Conservation (phyloP, 2,797 vertebrate species). For the Coendou prehensilis region DNA sequence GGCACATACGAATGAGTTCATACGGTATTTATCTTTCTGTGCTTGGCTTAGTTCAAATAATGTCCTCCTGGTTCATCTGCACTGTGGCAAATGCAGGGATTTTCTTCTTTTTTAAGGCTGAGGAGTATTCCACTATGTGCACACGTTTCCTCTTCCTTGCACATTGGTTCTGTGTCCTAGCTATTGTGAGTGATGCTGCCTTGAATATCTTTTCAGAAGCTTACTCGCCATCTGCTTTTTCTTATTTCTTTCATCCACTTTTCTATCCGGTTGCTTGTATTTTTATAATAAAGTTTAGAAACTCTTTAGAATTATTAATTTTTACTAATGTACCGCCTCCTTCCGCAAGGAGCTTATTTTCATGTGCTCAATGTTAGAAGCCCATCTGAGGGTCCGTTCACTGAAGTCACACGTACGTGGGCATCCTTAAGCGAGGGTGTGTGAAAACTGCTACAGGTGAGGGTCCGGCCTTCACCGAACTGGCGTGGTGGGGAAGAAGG, state of each 20-base stretch:
- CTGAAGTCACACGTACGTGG: background rate
- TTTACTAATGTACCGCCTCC: background rate
- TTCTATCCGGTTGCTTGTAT: background rate
- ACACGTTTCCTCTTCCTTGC: background rate
- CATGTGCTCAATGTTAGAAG: background rate
- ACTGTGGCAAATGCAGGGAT: background rate
- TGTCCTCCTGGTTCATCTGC: background rate
- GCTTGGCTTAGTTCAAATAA: background rate
- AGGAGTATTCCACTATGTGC: background rate
- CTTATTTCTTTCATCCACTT: background rate
- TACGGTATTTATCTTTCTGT: background rate
- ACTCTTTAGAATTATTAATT: background rate
- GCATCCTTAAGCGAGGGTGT: background rate
- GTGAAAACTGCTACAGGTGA: background rate
- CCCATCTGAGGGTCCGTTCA: background rate
- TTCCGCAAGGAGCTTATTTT: background rate
- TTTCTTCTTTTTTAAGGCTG: background rate
- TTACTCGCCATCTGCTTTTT: background rate
- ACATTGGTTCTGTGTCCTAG: background rate
- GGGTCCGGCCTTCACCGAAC: background rate
- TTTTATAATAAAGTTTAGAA: conserved; percentile 16
- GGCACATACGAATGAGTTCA: background rate
- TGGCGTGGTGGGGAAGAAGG: background rate
- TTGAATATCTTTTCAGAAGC: background rate
- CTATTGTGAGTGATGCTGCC: background rate